Base-by-base conservation (phyloP, 2,797 vertebrate species). In the Harpagifer antarcticus region DNA sequence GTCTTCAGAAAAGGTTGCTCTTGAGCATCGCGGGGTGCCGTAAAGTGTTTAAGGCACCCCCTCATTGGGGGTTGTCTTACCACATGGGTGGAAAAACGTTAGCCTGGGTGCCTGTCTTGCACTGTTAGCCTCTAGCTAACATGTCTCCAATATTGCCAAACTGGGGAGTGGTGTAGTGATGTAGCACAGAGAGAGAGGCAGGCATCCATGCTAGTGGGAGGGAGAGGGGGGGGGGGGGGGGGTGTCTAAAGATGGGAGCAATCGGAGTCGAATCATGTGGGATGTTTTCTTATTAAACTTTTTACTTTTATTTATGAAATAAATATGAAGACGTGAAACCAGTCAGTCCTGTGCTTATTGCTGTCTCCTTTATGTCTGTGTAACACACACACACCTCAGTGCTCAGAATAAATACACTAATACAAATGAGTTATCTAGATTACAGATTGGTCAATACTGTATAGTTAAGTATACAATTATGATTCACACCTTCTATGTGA, bases 261-360 rank as follows among this genome's bases (percentile, higher is more conserved):
- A 78, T 88, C 58, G 31, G 74, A 88, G 68, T 79, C 74, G 85
- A 92, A 87, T 87, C 85, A 89, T 86, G 79, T 86, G 89, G 87
- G 89, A 74, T 86, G 85, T 90, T 94, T 93, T 93, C 88, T 91
- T 93, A 92, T 84, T 81, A 74, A 86, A 91, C 89, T 93, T 94
- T 93, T 94, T 92, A 90, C 88, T 89, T 93, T 95, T 93, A 83
- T 91, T 95, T 91, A 89, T 94, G 85, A 91, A 95, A 94, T 94
- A 94, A 95, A 95, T 83, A 90, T 84, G 83, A 93, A 93, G 88
- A 87, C 80, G 66, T 91, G 88, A 60, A 90, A 90, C 75, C 83
- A 82, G 77, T 81, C 64, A 27, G 55, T 23, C 37, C 40, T 69
- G 79, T 72, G 81, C 27, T 65, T 81, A 60, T 74, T 77, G 20